phyloP scores from a whole-genome alignment of 2,797 vertebrate species.

The Rhynchotus rufescens region DNA sequence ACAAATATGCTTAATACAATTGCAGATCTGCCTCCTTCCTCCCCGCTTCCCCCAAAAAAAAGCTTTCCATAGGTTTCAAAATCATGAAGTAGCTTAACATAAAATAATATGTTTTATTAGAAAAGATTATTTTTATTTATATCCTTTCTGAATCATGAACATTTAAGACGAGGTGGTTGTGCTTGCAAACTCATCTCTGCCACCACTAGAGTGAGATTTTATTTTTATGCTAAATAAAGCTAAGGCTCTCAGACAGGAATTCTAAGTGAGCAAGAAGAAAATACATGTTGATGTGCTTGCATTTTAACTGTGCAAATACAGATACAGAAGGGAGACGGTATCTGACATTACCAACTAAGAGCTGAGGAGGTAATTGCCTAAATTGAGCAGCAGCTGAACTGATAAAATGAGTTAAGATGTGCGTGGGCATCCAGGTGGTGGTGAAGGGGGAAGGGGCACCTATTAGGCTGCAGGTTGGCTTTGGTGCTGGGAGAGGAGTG shows the following conservation, averaged over 20 bases:
- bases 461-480: neutral
- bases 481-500: neutral
- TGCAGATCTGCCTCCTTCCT: neutral
- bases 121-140: neutral
- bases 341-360: neutral
- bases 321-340: neutral
- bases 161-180: neutral
- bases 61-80: neutral
- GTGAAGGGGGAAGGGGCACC: neutral
- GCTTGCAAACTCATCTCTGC: neutral
- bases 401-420: fast-evolving
- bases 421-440: neutral
- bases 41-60: neutral
- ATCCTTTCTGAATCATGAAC: neutral
- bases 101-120: neutral
- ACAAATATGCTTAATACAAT: neutral
- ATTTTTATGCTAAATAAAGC: neutral
- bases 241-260: neutral
- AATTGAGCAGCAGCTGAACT: fast-evolving
- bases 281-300: neutral
- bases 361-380: neutral
- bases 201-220: neutral
- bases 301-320: fast-evolving
- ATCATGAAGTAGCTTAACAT: neutral
- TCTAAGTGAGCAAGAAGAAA: neutral